Base-by-base conservation (phyloP, 2,888 invertebrate genomes). In the Synergus itoensis region DNA sequence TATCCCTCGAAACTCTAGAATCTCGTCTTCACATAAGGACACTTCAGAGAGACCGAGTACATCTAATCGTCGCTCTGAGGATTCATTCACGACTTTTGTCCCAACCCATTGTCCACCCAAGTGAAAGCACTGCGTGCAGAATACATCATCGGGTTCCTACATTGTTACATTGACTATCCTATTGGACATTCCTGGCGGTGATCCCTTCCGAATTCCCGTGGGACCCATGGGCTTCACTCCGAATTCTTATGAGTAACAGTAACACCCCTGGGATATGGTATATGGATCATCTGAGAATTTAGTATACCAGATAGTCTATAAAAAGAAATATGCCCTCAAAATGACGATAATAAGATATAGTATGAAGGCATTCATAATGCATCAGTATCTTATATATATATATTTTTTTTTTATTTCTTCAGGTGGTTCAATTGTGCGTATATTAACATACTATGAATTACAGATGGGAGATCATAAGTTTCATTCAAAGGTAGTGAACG, bases 41-140 rank as follows among this genome's bases (percentile, higher is more conserved):
- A 64, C 53, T 53, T 43, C 7, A 60, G 69, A 78, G 78, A 67
- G 65, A 73, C 43, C 69, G 57, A 78, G 67, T 67, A 77, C 57
- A 57, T 60, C 67, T 77, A 67, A 77, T 77, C 77, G 77, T 65
- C 67, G 40, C 57, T 77, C 57, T 67, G 77, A 77, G 77, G 40
- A 67, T 53, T 77, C 65, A 67, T 77, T 77, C 65, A 41, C 40
- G 65, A 36, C 77, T 53, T 63, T 53, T 65, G 65, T 65, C 40
- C 18, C 67, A 65, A 57, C 11, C 77, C 48, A 77, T 77, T 77
- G 77, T 77, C 67, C 67, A 57, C 3, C 57, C 60, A 57, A 65
- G 41, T 65, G 65, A 64, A 64, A 16, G 63, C 36, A 40, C n/a
- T 64, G 40, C 62, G 28, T 62, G 62, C 62, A 62, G 62, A 62